phyloP scores from a whole-genome alignment of 2,113 vertebrate genomes.

The Hystrix brachyura region DNA sequence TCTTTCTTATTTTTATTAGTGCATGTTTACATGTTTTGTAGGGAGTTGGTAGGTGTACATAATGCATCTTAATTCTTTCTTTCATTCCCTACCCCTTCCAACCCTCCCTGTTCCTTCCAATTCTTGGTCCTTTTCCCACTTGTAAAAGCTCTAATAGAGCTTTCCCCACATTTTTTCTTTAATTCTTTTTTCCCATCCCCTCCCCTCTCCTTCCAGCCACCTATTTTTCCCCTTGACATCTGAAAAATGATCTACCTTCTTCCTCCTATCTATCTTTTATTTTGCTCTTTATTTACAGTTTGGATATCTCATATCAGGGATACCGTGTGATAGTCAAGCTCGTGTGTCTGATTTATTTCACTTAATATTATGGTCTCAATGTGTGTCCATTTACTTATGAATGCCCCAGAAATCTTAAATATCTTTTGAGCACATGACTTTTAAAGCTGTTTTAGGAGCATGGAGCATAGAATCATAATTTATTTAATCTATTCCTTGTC shows the following conservation, averaged over 20 bases:
- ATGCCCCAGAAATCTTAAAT: background rate
- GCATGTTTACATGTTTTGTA: background rate
- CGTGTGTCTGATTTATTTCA: no score
- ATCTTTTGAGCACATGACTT: background rate
- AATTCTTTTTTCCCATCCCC: background rate
- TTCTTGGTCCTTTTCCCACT: background rate
- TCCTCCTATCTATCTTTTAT: no score
- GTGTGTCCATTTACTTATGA: no score
- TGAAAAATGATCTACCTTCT: background rate
- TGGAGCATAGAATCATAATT: background rate
- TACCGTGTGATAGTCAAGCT: no score
- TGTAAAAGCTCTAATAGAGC: background rate
- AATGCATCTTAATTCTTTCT: background rate
- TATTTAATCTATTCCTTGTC: constrained; percentile 12
- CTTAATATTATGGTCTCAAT: no score
- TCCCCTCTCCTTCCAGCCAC: background rate
- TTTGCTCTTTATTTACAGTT: no score
- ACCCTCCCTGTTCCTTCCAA: background rate
- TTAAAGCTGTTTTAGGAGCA: background rate
- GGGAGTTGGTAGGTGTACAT: background rate
- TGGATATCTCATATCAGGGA: no score
- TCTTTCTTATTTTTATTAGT: background rate
- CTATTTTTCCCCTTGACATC: background rate
- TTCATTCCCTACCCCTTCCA: background rate
- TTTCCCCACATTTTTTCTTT: background rate